Evolutionary conservation across 2,888 invertebrate genomes (phyloP).

Genomic region (Agapostemon virescens): DNA sequence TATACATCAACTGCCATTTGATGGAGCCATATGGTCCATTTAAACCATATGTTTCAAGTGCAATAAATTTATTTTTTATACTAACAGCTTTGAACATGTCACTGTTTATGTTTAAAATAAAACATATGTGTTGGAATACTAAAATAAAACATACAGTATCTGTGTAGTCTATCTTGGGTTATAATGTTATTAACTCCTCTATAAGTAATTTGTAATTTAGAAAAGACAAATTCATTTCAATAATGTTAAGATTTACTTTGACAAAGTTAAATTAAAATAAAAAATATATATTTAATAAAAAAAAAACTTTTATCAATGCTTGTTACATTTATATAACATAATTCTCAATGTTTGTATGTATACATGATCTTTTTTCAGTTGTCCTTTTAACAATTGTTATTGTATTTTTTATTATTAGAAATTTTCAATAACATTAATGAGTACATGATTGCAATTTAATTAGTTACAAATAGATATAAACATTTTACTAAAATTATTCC

Average conservation of each 20-base stretch:
- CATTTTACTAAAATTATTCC: neutral
- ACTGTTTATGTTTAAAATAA: neutral
- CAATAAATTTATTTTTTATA: slow-evolving; percentile 38
- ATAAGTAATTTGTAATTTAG: neutral
- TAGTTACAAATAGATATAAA: neutral
- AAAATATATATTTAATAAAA: neutral
- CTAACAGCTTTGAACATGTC: slow-evolving; percentile 2
- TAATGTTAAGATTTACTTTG: neutral
- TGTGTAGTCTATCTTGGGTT: neutral
- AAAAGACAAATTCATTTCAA: neutral
- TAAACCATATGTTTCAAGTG: slow-evolving; percentile 70
- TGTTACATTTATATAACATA: neutral
- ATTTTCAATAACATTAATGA: neutral
- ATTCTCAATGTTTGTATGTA: neutral
- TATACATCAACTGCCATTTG: slow-evolving; percentile 61
- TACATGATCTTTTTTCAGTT: neutral
- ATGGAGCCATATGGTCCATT: slow-evolving; percentile 73
- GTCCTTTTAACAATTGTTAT: neutral
- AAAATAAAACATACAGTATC: neutral
- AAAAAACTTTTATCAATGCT: neutral
- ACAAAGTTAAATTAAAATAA: neutral
- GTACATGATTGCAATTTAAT: neutral
- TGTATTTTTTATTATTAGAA: neutral
- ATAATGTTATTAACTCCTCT: neutral
- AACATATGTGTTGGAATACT: neutral